Percentiles rank a stretch among this genome's conserved stretches.
Evolutionary conservation across 2,888 invertebrate genomes (phyloP).

Genomic region (Cryptus armator): DNA sequence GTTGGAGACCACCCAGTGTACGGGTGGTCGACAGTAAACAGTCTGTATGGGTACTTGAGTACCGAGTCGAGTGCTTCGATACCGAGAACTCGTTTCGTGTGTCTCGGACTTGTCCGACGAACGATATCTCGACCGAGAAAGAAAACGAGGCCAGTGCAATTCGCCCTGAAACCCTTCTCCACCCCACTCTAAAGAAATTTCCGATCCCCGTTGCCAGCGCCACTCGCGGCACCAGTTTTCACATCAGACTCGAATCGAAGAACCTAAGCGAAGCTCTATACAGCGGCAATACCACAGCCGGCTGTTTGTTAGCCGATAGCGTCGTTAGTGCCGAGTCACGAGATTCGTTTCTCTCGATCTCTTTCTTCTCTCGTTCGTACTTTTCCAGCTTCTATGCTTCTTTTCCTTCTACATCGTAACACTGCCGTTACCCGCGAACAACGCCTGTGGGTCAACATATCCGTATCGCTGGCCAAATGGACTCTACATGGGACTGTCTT

Average conservation of each 20-base stretch:
- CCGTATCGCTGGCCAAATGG: conserved; percentile 40
- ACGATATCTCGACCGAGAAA: conserved; percentile 32
- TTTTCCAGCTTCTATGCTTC: not conserved
- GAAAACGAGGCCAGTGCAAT: conserved; percentile 36
- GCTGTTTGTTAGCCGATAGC: conserved; percentile 49
- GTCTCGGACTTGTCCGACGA: conserved; percentile 30
- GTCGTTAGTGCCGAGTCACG: conserved; percentile 52
- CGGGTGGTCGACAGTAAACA: conserved; percentile 49
- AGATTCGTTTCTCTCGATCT: conserved; percentile 56
- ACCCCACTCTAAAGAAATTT: conserved; percentile 34
- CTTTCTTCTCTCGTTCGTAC: conserved; percentile 12
- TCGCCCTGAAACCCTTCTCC: conserved; percentile 9
- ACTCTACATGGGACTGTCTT: conserved; percentile 37
- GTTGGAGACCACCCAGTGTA: conserved; percentile 36
- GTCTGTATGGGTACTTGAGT: conserved; percentile 10
- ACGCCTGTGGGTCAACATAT: conserved; percentile 9
- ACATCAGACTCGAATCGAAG: conserved; percentile 48
- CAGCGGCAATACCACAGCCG: conserved; percentile 5
- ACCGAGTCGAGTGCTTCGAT: conserved; percentile 16
- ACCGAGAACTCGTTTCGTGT: conserved; percentile 21
- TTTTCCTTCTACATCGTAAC: conserved; percentile 17
- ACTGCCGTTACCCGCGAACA: conserved; percentile 18
- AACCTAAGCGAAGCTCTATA: conserved; percentile 35
- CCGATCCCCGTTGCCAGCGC: conserved; percentile 45
- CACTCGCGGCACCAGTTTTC: conserved; percentile 43